These are phyloP conservation scores for Vannuccia rotundouncinata DNA, from an alignment of 2,888 invertebrate genomes.

Conservation along the genomic window DNA sequence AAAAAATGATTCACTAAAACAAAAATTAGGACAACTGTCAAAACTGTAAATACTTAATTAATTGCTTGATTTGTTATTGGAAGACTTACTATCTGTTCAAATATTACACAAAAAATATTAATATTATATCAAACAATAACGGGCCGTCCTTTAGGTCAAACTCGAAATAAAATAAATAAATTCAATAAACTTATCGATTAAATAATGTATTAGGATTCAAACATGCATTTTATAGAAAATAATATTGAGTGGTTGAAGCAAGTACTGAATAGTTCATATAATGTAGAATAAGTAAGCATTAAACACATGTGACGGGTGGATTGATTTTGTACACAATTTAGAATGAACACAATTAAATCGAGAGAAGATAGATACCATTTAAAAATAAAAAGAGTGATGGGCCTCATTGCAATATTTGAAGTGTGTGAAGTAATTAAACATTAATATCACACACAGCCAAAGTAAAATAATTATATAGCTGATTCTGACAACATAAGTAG, in stretches of 20 bases:
- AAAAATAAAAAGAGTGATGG: background rate
- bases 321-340: background rate
- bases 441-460: background rate
- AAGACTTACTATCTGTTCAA: too few relatives aligned
- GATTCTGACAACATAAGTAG: too few relatives aligned
- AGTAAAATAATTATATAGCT: background rate
- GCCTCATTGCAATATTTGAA: background rate
- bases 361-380: background rate
- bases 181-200: too few relatives aligned
- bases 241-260: constrained; percentile 5
- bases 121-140: too few relatives aligned
- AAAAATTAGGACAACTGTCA: too few relatives aligned
- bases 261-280: background rate
- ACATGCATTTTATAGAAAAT: constrained; percentile 1
- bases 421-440: background rate
- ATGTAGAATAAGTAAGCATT: background rate
- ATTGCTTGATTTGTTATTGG: too few relatives aligned
- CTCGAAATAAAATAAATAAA: too few relatives aligned
- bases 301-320: background rate
- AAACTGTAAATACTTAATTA: too few relatives aligned
- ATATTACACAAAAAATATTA: too few relatives aligned
- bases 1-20: too few relatives aligned
- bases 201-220: constrained; percentile 3
- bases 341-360: background rate
- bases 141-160: too few relatives aligned